Base-by-base conservation (phyloP, 2,113 vertebrate species). In the Equus przewalskii region DNA sequence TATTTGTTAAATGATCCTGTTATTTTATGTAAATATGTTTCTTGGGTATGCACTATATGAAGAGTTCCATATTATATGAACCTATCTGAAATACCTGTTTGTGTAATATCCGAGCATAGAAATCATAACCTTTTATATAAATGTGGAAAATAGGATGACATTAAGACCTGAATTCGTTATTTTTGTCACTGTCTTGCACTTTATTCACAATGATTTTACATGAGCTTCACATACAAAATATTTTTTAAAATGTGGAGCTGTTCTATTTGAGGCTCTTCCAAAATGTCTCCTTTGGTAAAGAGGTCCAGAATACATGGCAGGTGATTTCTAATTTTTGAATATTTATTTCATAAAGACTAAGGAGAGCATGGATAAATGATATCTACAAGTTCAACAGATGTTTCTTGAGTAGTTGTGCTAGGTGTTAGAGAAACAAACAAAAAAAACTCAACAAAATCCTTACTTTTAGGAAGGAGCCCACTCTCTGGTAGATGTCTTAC, bases 401-500 rank as follows among this genome's bases (percentile, higher is more conserved):
- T 91, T 85, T 80, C 16, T 12, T 88, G 19, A 91, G 11, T 87
- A 89, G 21, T 73, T 87, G 12, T 94, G 13, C 19, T 46, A 73
- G 30, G 3, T 93, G 15, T 83, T 90, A 87, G 28, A 88, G 46
- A 92, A 92, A 81, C 28, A 94, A 96, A 94, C 22, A 46, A 73
- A 83, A 75, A 70, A 76, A 46, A 12, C 51, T 14, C 3, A 28
- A 65, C 19, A 72, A 41, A 65, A 33, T 18, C 36, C 28, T 94
- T 88, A 26, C 22, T 49, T 65, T 82, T 90, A 76, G 72, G 91
- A 89, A 69, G 49, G 79, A 94, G 10, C 78, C 30, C 8, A 30
- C 13, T 8, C 16, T 94, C 58, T 90, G 69, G 22, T 46, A 92
- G 51, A 7, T 92, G 12, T 72, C 36, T 81, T 95, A 46, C 5